phyloP scores from a whole-genome alignment of 2,797 vertebrate genomes.

The Myiotriccus ornatus region DNA sequence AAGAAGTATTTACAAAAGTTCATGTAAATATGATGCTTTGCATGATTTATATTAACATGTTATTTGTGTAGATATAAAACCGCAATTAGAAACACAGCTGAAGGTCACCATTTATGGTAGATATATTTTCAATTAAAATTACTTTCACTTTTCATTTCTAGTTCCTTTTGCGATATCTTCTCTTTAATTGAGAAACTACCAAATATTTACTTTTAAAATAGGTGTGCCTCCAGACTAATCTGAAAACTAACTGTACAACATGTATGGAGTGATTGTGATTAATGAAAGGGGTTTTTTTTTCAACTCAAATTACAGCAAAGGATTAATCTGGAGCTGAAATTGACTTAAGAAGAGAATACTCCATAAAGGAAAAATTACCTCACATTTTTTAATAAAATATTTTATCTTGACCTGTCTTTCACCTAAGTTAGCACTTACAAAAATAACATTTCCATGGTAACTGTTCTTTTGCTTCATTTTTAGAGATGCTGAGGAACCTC shows the following conservation, averaged over 20 bases:
- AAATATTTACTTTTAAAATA: background rate
- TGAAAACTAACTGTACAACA: background rate
- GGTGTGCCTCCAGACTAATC: background rate
- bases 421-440: conserved; percentile 38
- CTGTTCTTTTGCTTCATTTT: conserved; percentile 47
- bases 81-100: background rate
- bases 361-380: background rate
- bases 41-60: background rate
- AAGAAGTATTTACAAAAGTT: background rate
- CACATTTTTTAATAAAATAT: background rate
- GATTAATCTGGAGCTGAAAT: background rate
- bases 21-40: background rate
- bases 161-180: background rate
- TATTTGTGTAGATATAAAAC: background rate
- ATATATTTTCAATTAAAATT: background rate
- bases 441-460: conserved; percentile 65
- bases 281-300: background rate
- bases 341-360: background rate
- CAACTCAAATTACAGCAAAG: background rate
- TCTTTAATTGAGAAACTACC: background rate
- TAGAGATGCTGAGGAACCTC: conserved; percentile 39
- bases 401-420: conserved; percentile 54
- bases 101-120: background rate
- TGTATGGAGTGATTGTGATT: background rate
- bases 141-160: background rate